Percentiles rank a stretch among this genome's conserved stretches.
Conservation (phyloP, 2,113 vertebrate genomes). For the Platysteira castanea region DNA sequence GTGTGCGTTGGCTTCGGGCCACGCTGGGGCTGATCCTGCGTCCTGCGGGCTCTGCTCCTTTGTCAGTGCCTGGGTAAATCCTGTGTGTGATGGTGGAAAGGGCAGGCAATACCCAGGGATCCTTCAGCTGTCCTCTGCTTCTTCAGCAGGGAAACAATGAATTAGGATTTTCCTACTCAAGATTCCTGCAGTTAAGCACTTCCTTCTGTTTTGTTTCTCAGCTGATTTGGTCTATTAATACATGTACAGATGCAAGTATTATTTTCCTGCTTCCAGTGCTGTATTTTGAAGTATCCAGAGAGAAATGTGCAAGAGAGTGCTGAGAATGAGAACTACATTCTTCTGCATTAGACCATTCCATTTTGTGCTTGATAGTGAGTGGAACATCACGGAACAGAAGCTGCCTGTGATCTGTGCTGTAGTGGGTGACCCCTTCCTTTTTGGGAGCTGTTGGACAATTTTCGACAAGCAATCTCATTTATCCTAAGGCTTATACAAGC, state of each 20-base stretch:
- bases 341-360: background rate
- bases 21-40: background rate
- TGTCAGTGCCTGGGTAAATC: background rate
- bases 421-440: constrained; percentile 8
- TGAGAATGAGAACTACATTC: background rate
- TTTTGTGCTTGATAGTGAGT: constrained; percentile 2
- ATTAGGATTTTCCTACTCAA: background rate
- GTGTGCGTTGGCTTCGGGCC: background rate
- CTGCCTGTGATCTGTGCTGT: constrained; percentile 24
- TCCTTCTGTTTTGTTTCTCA: background rate
- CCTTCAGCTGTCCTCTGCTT: background rate
- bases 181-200: background rate
- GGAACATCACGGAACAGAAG: background rate
- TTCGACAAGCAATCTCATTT: background rate
- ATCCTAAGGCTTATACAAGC: background rate
- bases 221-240: background rate
- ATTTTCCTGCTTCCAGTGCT: background rate
- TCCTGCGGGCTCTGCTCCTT: background rate
- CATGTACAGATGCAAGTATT: background rate
- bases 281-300: background rate
- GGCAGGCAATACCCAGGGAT: background rate
- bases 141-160: background rate
- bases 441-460: background rate
- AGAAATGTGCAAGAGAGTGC: background rate
- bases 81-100: background rate